A percentile compares a stretch with the other conserved stretches of the same genome.
Conservation (phyloP, 2,888 invertebrate species). For the Dysmachus trigonus region DNA sequence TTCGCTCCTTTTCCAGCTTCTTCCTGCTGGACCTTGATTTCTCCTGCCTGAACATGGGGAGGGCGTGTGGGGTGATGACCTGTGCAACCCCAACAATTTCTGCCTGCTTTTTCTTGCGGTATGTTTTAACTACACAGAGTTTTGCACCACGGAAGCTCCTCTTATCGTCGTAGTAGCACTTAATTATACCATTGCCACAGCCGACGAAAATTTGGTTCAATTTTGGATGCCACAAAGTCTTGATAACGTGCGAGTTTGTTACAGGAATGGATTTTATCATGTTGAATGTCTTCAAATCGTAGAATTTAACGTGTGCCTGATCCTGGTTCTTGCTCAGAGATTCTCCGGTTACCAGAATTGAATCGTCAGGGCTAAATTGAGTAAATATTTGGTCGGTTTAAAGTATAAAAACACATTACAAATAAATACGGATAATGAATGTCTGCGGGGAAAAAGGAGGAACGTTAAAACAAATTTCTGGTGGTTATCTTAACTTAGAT, state of each 20-base stretch:
- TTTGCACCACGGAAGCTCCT: constrained; percentile 90
- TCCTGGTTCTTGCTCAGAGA: constrained; percentile 75
- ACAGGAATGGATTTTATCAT: constrained; percentile 79
- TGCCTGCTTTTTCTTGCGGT: constrained; percentile 80
- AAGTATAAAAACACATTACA: too few species aligned
- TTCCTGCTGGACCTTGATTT: constrained; percentile 88
- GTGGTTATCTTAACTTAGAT: too few species aligned
- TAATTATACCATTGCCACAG: constrained; percentile 88
- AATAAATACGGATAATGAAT: too few species aligned
- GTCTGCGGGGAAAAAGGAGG: too few species aligned
- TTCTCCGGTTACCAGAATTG: constrained; percentile 86
- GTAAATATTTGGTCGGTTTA: too few species aligned
- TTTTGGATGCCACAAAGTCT: constrained; percentile 95
- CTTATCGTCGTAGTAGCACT: constrained; percentile 89
- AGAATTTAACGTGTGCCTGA: constrained; percentile 79
- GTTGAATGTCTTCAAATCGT: constrained; percentile 79
- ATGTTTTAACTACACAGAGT: constrained; percentile 83
- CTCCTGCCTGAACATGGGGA: constrained; percentile 94
- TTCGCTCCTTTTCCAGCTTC: constrained; percentile 88
- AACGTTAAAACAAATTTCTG: too few species aligned
- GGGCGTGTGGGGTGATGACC: constrained; percentile 94
- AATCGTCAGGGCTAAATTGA: constrained; percentile 84
- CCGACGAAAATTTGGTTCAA: constrained; percentile 96
- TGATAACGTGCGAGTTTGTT: constrained; percentile 83
- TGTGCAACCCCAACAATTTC: constrained; percentile 91